Evolutionary conservation across 2,113 vertebrate species (phyloP).

Genomic region (Montifringilla adamsi): DNA sequence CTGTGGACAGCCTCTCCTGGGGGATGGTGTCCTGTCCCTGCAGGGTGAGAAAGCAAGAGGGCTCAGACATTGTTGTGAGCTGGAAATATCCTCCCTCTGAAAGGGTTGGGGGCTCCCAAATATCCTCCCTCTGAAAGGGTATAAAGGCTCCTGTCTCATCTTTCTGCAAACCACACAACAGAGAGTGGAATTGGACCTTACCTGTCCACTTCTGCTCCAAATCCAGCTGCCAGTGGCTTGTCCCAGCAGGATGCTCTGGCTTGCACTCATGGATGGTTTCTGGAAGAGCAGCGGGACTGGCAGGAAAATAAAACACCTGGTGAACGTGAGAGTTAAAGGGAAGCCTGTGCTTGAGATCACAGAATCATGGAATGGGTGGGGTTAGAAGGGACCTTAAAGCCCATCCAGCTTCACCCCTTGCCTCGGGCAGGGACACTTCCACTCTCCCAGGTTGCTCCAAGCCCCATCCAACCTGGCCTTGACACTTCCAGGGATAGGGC

Average conservation of each 20-base stretch:
- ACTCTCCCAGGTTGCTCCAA: rapidly evolving
- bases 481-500: neutral
- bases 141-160: neutral
- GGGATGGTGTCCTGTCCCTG: neutral
- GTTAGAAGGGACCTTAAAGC: neutral
- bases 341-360: neutral
- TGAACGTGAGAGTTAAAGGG: neutral
- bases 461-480: rapidly evolving
- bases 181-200: neutral
- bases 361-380: neutral
- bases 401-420: rapidly evolving
- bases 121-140: neutral
- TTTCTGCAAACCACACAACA: neutral
- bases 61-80: neutral
- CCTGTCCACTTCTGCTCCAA: neutral
- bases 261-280: neutral
- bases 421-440: neutral
- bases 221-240: neutral
- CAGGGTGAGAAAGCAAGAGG: neutral
- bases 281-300: neutral
- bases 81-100: neutral
- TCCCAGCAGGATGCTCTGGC: neutral
- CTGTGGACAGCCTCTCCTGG: neutral
- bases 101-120: neutral
- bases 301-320: neutral